These are phyloP conservation scores for Ascidia mentula DNA, from an alignment of 23 tunicate species.

Conservation along the genomic window DNA sequence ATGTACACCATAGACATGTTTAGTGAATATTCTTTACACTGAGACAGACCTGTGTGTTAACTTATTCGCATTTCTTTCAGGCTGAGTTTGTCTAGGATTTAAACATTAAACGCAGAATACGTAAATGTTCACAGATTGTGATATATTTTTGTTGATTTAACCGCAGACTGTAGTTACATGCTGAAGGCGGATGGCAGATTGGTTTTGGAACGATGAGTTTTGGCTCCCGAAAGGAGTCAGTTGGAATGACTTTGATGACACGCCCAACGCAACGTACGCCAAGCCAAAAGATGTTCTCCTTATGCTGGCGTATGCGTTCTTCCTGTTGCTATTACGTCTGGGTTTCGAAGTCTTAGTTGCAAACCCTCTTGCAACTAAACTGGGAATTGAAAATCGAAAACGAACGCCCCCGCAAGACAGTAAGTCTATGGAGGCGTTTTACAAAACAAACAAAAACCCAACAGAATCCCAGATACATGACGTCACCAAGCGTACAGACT, in stretches of 20 bases:
- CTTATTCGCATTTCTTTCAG: too few relatives aligned
- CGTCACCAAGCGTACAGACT: constrained; percentile 25
- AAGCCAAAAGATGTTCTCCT: not conserved
- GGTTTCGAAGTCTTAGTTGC: not conserved
- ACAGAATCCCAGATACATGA: not conserved
- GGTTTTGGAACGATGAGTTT: constrained; percentile 18
- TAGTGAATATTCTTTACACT: too few relatives aligned
- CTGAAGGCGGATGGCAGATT: too few relatives aligned
- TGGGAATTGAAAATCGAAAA: not conserved
- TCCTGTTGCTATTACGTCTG: not conserved
- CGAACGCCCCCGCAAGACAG: not conserved
- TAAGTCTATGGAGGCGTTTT: not conserved
- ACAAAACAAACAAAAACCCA: not conserved
- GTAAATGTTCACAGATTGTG: too few relatives aligned
- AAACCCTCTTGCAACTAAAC: not conserved
- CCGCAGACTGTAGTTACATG: too few relatives aligned
- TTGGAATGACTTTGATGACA: not conserved
- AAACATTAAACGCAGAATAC: too few relatives aligned
- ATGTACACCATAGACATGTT: too few relatives aligned
- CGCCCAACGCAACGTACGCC: not conserved
- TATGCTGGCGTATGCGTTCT: not conserved
- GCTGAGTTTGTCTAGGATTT: too few relatives aligned
- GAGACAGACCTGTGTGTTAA: too few relatives aligned
- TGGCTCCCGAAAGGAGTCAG: constrained; percentile 15
- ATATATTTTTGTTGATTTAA: too few relatives aligned